These are phyloP conservation scores for Cephalotes varians DNA, from an alignment of 2,888 invertebrate species.

Conservation along the genomic window DNA sequence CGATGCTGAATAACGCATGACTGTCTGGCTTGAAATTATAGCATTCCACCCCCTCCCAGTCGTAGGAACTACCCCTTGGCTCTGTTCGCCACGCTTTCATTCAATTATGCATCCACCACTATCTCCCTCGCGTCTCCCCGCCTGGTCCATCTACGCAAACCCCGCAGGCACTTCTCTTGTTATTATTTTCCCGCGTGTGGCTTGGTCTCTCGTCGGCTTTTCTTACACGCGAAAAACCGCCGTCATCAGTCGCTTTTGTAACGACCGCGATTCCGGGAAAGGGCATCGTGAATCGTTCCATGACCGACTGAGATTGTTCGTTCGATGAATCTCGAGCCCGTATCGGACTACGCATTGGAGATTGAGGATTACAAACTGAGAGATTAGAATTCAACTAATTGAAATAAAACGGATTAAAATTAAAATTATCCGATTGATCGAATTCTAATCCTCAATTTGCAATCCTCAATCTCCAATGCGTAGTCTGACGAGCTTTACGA, in stretches of 20 bases:
- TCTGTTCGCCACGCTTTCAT: slow-evolving; percentile 80
- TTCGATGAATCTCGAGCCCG: not conserved
- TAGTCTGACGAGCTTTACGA: not conserved
- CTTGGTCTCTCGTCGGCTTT: slow-evolving; percentile 18
- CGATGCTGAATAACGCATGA: slow-evolving; percentile 83
- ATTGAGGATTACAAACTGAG: not conserved
- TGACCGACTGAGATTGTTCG: not conserved
- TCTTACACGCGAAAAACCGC: slow-evolving; percentile 27
- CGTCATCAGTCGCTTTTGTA: slow-evolving; percentile 12
- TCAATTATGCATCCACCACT: slow-evolving; percentile 81
- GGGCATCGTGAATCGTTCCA: not conserved
- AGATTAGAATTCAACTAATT: not conserved
- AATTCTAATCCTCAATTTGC: not conserved
- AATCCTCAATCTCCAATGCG: too few species aligned
- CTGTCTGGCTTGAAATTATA: slow-evolving; percentile 84
- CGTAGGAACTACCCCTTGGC: slow-evolving; percentile 75
- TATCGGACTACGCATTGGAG: not conserved
- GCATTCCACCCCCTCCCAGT: slow-evolving; percentile 77
- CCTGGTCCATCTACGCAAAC: slow-evolving; percentile 31
- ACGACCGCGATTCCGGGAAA: not conserved
- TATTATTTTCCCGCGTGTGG: slow-evolving; percentile 71
- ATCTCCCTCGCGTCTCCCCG: slow-evolving; percentile 37
- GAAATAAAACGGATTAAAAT: too few species aligned
- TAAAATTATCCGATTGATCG: too few species aligned
- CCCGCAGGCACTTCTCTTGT: slow-evolving; percentile 59